Percentiles rank a stretch among this genome's conserved stretches.
These are phyloP conservation scores for Drosophila nr. perissopoda DNA, from an alignment of 2,888 invertebrate genomes.

Conservation along the genomic window DNA sequence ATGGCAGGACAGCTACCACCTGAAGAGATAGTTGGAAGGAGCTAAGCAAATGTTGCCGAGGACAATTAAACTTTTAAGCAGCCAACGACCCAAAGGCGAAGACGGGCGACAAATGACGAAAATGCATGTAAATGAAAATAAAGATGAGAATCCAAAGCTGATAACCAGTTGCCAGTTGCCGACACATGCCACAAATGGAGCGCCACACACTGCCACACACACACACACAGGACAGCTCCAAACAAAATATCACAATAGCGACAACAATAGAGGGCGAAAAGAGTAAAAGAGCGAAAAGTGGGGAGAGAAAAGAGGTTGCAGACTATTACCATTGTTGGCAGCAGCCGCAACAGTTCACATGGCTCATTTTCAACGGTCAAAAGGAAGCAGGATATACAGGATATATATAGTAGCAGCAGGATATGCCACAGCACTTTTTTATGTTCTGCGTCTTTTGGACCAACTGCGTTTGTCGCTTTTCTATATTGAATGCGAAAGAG, in stretches of 20 bases:
- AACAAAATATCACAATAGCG: conserved; percentile 56
- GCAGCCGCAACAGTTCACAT: conserved; percentile 79
- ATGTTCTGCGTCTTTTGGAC: conserved; percentile 37
- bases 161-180: conserved; percentile 53
- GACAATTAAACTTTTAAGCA: conserved; percentile 79
- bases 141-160: conserved; percentile 52
- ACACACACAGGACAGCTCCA: conserved; percentile 33
- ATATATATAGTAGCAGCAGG: conserved; percentile 48
- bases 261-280: conserved; percentile 40
- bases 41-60: conserved; percentile 41
- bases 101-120: conserved; percentile 60
- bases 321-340: conserved; percentile 53
- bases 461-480: conserved; percentile 44
- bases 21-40: conserved; percentile 24
- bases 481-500: conserved; percentile 5
- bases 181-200: conserved; percentile 74
- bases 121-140: conserved; percentile 77
- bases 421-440: conserved; percentile 51
- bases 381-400: conserved; percentile 52
- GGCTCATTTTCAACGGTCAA: conserved; percentile 79
- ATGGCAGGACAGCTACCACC: conserved; percentile 21
- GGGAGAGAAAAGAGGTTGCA: conserved; percentile 11
- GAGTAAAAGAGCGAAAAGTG: conserved; percentile 4
- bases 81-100: conserved; percentile 48
- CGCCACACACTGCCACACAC: conserved; percentile 21